Evolutionary conservation across 2,888 invertebrate genomes (phyloP).

Genomic region (Spisula subtruncata): DNA sequence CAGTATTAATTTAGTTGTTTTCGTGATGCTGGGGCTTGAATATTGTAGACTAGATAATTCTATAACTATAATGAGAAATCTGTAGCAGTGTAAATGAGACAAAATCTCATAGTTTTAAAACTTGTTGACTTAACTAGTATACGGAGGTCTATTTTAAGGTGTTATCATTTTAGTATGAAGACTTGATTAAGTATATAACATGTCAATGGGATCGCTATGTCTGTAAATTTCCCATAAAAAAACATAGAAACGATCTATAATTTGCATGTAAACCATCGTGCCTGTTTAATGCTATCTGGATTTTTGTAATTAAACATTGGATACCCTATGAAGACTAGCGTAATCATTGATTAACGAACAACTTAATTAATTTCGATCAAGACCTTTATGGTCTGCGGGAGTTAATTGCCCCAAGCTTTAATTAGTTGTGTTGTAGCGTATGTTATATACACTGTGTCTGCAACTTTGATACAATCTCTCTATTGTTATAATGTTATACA

Average conservation of each 20-base stretch:
- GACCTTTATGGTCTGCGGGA: slow-evolving; percentile 37
- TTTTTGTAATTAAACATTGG: slow-evolving; percentile 41
- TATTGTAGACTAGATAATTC: too few relatives aligned
- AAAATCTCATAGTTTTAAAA: too few relatives aligned
- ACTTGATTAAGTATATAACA: slow-evolving; percentile 16
- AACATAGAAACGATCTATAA: not conserved
- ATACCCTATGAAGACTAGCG: slow-evolving; percentile 43
- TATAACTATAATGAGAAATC: too few relatives aligned
- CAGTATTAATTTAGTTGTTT: too few relatives aligned
- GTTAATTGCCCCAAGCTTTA: slow-evolving; percentile 54
- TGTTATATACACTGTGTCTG: not conserved
- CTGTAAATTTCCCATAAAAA: slow-evolving; percentile 14
- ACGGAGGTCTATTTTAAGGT: slow-evolving; percentile 1
- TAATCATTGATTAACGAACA: slow-evolving; percentile 58
- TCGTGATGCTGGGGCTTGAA: too few relatives aligned
- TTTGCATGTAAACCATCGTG: slow-evolving; percentile 36
- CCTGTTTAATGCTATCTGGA: slow-evolving; percentile 37
- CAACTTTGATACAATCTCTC: not conserved
- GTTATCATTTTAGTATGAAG: slow-evolving; percentile 15
- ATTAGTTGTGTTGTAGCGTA: slow-evolving; percentile 50
- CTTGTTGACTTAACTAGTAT: too few relatives aligned
- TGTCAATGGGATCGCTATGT: not conserved
- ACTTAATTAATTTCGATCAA: slow-evolving; percentile 63
- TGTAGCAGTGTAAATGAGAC: too few relatives aligned
- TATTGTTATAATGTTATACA: not conserved